A percentile compares a stretch with the other conserved stretches of the same genome.
Conservation (phyloP, 2,113 vertebrate genomes). For the Herpetotheres cachinnans region DNA sequence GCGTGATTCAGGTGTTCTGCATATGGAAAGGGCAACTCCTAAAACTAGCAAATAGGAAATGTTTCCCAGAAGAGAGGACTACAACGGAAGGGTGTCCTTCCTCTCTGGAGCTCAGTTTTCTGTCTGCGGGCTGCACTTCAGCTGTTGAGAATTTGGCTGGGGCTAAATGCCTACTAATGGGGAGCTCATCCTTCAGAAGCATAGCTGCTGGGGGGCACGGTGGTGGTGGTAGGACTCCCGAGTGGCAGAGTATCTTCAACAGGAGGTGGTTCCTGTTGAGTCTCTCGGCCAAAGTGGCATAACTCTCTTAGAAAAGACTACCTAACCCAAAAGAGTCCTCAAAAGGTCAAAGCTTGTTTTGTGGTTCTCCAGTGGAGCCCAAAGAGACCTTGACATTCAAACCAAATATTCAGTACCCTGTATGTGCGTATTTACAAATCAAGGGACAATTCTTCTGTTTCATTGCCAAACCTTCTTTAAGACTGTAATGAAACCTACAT, state of each 20-base stretch:
- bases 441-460: neutral
- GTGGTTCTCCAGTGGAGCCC: neutral
- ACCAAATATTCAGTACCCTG: neutral
- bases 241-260: neutral
- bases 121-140: neutral
- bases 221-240: neutral
- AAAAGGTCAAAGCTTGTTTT: neutral
- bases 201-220: neutral
- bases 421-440: neutral
- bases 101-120: neutral
- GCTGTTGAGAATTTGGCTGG: neutral
- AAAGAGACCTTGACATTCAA: neutral
- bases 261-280: neutral
- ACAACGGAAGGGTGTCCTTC: neutral
- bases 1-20: neutral
- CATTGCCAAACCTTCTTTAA: neutral
- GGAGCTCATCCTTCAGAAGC: neutral
- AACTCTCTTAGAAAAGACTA: neutral
- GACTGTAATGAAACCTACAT: neutral
- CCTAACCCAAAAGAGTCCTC: neutral
- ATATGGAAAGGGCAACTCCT: neutral
- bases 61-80: neutral
- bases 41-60: neutral
- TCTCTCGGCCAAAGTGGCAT: neutral
- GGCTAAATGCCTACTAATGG: neutral